Evolutionary conservation across 2,113 vertebrate genomes (phyloP), one percentile per base, ranked within the genome.

Genomic region (Calidris pugnax): DNA sequence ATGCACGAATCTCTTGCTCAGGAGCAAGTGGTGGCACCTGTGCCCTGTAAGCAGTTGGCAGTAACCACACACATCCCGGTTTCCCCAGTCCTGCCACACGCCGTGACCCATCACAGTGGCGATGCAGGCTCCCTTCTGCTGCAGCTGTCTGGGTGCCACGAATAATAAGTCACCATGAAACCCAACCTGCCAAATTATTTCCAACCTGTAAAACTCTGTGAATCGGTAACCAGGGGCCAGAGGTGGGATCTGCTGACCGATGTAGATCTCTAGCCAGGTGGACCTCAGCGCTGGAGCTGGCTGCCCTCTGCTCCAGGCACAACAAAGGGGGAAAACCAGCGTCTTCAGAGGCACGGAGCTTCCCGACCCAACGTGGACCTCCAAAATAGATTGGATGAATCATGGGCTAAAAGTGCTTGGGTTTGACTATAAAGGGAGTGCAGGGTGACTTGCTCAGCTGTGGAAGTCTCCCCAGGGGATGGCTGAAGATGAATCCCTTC

Each of bases 1-100:
- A 41, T 22, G 69, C 7, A 0, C 13, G 6, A 27, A 53, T 53
- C 30, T 62, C 50, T 33, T 56, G 76, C 80, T 76, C 53, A 24
- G 48, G 62, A 87, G 45, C n/a, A n/a, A n/a, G n/a, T n/a, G n/a
- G 43, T 1, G 1, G 33, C 15, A 28, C n/a, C n/a, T 0, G 0
- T 22, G 26, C 57, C 5, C 1, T 28, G 24, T 0, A 4, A 48
- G 24, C 2, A 1, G 11, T 28, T 60, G 76, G 39, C 85, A 71
- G 83, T 59, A 27, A 51, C 59, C 30, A 14, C 7, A 3, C 26
- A 9, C 76, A 15, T 39, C 84, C 55, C 24, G 2, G 4, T 48
- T 48, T 39, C 27, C 30, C 73, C 63, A 78, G 50, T 32, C 47
- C 51, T 90, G 81, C 56, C 1, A 0, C 19, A 20, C 0, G 0